phyloP scores from a whole-genome alignment of 2,797 vertebrate genomes.

The Oryzias dopingdopingensis region DNA sequence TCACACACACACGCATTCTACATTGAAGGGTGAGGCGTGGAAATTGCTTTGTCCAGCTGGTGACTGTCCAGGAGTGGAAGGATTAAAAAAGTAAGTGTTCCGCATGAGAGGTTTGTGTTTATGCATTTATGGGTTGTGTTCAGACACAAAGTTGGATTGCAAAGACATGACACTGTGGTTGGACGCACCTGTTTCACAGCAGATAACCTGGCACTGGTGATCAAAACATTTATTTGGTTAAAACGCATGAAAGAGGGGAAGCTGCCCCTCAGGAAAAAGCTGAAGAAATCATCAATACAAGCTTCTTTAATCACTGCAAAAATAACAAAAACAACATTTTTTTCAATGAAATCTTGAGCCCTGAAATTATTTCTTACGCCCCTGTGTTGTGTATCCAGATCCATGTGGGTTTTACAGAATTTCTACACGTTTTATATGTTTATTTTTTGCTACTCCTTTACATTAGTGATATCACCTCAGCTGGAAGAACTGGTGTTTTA shows the following conservation, averaged over 20 bases:
- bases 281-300: too few species aligned
- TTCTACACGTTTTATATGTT: too few species aligned
- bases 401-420: too few species aligned
- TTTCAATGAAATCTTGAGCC: too few species aligned
- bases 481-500: too few species aligned
- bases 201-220: neutral
- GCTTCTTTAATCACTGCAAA: too few species aligned
- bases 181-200: neutral
- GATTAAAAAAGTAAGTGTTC: neutral
- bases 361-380: too few species aligned
- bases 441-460: too few species aligned
- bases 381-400: too few species aligned
- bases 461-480: too few species aligned
- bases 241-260: neutral
- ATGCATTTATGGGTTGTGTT: neutral
- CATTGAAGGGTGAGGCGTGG: slow-evolving; percentile 2
- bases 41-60: neutral
- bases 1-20: slow-evolving; percentile 9
- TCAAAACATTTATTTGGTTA: neutral
- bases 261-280: too few species aligned
- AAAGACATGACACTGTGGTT: neutral
- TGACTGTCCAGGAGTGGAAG: neutral
- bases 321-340: too few species aligned
- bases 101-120: neutral
- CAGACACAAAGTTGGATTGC: neutral